Evolutionary conservation across 2,797 vertebrate species (phyloP).

Genomic region (Morelia viridis): DNA sequence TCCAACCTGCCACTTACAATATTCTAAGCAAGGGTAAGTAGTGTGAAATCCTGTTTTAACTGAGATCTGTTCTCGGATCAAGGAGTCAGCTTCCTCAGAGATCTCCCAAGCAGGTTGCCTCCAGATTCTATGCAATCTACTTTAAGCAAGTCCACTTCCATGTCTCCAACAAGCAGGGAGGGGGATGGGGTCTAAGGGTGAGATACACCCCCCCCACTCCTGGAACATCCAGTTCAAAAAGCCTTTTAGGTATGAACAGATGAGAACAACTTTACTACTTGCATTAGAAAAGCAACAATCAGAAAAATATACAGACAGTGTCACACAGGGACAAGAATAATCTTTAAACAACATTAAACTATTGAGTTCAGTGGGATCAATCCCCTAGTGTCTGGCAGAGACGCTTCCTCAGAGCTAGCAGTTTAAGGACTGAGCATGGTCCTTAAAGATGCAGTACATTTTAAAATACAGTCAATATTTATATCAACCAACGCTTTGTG

Average conservation of each 20-base stretch:
- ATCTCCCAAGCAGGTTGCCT: background rate
- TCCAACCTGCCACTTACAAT: background rate
- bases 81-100: background rate
- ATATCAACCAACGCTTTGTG: background rate
- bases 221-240: background rate
- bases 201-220: background rate
- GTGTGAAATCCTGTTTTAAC: background rate
- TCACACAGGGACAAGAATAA: background rate
- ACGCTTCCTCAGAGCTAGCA: background rate
- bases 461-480: background rate
- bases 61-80: background rate
- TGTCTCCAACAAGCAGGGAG: background rate
- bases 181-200: background rate
- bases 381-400: background rate
- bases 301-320: background rate
- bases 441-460: background rate
- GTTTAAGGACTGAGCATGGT: background rate
- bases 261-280: background rate
- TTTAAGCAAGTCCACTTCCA: background rate
- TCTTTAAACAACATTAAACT: background rate
- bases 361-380: background rate
- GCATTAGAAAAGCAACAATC: background rate
- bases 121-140: background rate
- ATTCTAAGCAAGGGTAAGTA: background rate
- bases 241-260: background rate